These are phyloP conservation scores for Spisula solida DNA, from an alignment of 2,888 invertebrate genomes.

Conservation along the genomic window DNA sequence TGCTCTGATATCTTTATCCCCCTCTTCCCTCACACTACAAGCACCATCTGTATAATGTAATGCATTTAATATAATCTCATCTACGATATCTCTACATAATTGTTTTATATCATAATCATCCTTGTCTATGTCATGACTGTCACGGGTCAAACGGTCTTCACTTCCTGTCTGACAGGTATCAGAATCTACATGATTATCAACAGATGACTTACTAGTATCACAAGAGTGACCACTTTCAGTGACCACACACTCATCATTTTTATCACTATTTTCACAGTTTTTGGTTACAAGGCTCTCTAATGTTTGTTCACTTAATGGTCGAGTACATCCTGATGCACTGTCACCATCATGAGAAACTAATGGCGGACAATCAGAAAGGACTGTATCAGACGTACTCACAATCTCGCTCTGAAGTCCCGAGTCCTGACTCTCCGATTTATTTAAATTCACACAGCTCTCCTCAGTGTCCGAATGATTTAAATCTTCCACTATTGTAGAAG, in stretches of 20 bases:
- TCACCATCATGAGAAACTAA: constrained; percentile 49
- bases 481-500: constrained; percentile 57
- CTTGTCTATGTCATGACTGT: constrained; percentile 34
- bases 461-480: constrained; percentile 38
- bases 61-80: constrained; percentile 62
- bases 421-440: constrained; percentile 84
- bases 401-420: constrained; percentile 85
- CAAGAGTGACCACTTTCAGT: neutral
- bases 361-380: constrained; percentile 67
- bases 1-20: neutral
- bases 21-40: constrained; percentile 37
- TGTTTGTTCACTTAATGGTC: neutral
- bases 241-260: neutral
- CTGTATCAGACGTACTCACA: constrained; percentile 81
- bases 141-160: constrained; percentile 45
- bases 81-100: constrained; percentile 67
- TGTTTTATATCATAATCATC: constrained; percentile 46
- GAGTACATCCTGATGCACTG: neutral
- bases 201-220: neutral
- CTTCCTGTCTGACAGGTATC: constrained; percentile 16
- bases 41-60: constrained; percentile 48
- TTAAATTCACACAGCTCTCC: constrained; percentile 73
- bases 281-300: neutral
- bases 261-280: neutral
- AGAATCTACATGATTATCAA: constrained; percentile 8